Base-by-base conservation (phyloP, 2,113 vertebrate genomes). In the Macrotis lagotis region DNA sequence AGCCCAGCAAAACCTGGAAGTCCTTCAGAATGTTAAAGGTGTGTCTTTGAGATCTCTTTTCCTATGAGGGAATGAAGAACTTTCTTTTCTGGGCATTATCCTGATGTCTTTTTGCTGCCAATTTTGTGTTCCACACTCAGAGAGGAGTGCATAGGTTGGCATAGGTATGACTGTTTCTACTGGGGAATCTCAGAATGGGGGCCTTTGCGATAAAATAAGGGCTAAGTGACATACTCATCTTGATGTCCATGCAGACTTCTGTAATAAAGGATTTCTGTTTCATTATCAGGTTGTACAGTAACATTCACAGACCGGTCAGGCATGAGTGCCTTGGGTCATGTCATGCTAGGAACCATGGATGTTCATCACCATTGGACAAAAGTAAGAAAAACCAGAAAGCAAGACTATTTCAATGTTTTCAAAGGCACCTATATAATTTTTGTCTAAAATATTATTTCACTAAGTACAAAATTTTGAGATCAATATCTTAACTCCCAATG, bases 311-410 rank as follows among this genome's bases (percentile, higher is more conserved):
- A 99, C 98, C 99, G 98, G 51, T 99, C 99, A 0, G 99, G 99
- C 52, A 98, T 99, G 99, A 99, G 99, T 44, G 99, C 99, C 0
- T 98, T 98, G 31, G 99, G 99, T 90, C 98, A 99, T 25, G 97
- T 99, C 74, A 99, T 99, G 99, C 98, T 99, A 93, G 99, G 99
- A 97, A 99, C 99, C 89, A 99, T 98, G 98, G 99, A 99, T 88
- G 99, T 99, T 95, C 99, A 99, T 95, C 99, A 99, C 83, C 99
- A 99, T 96, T 99, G 99, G 99, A 98, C 98, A 31, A 99, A 99
- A 98, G 99, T 99, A 99, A 99, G 97, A 89, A 88, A 91, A 89
- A 19, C 19, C 92, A 28, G 16, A 94, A 89, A 28, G 8, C 2
- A 50, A 49, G 59, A 53, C 7, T 6, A 66, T 31, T 4, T 48